These are phyloP conservation scores for Epirrhoe tristata DNA, from an alignment of 2,888 invertebrate genomes.

Conservation along the genomic window DNA sequence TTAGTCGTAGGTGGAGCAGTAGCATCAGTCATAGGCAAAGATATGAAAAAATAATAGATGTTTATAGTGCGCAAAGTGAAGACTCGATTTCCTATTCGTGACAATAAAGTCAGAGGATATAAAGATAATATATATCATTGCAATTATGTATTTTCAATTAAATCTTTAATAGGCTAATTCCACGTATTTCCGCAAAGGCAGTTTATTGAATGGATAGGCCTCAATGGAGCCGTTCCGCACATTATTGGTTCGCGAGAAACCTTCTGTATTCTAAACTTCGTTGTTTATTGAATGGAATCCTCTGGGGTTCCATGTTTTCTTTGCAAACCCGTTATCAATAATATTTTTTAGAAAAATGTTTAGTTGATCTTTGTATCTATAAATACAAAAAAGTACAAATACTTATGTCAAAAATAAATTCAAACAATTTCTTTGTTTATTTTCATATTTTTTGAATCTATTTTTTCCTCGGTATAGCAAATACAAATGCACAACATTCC, in stretches of 20 bases:
- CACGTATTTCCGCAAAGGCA: constrained; percentile 6
- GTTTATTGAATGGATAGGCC: constrained; percentile 8
- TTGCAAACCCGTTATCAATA: background rate
- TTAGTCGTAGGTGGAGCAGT: too few relatives aligned
- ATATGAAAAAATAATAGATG: too few relatives aligned
- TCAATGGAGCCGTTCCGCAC: constrained; percentile 2
- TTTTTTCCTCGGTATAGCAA: too few relatives aligned
- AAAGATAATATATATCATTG: background rate
- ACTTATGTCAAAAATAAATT: too few relatives aligned
- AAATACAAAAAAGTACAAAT: too few relatives aligned
- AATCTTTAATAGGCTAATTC: constrained; percentile 12
- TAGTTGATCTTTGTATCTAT: too few relatives aligned
- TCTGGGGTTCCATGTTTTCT: constrained; percentile 2
- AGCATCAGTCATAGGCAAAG: too few relatives aligned
- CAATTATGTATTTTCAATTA: constrained; percentile 11
- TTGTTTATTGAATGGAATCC: constrained; percentile 1
- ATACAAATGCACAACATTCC: too few relatives aligned
- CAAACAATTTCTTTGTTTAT: too few relatives aligned
- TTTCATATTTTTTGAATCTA: too few relatives aligned
- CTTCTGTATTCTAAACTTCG: constrained; percentile 4
- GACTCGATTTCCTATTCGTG: too few relatives aligned
- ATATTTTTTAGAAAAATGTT: background rate
- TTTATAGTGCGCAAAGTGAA: too few relatives aligned
- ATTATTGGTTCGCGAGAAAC: constrained; percentile 13
- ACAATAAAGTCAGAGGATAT: background rate